Conservation (phyloP, 1,140 invertebrate species). For the Drosophila serrata region DNA sequence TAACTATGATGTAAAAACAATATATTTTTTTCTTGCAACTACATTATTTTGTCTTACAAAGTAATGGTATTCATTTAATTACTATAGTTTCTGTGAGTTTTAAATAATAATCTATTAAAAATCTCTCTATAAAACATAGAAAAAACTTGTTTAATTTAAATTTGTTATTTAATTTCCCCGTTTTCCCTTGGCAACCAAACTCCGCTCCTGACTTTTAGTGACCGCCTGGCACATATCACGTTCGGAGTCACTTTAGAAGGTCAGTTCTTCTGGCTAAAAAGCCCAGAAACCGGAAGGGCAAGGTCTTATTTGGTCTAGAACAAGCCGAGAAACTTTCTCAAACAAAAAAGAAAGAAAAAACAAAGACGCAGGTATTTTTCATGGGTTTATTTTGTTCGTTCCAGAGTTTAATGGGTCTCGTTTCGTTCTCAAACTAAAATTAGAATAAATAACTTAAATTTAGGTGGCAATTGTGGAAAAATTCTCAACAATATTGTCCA, state of each 20-base stretch:
- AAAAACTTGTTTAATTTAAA: neutral
- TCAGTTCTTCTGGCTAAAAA: conserved; percentile 34
- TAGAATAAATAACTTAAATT: conserved; percentile 77
- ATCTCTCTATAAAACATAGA: neutral
- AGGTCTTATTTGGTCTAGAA: conserved; percentile 57
- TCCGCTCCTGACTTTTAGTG: conserved; percentile 40
- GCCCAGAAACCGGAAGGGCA: conserved; percentile 47
- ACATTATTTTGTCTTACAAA: no score
- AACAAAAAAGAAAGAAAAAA: conserved; percentile 9
- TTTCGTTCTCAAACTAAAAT: conserved; percentile 46
- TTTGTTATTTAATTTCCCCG: neutral
- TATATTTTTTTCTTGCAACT: neutral
- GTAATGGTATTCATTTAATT: neutral
- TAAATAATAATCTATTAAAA: neutral
- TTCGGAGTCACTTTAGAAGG: conserved; percentile 42
- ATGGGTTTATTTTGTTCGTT: conserved; percentile 21
- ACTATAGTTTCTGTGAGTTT: neutral
- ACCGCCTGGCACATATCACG: conserved; percentile 58
- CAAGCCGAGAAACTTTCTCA: conserved; percentile 52
- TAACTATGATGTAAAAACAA: neutral
- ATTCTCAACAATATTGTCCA: conserved; percentile 31
- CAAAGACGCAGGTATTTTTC: conserved; percentile 13
- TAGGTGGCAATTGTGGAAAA: conserved; percentile 59
- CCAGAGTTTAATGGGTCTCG: conserved; percentile 41
- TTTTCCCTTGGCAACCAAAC: accelerated